A percentile compares a stretch with the other conserved stretches of the same genome.
Evolutionary conservation across 2,888 invertebrate genomes (phyloP).

Genomic region (Brenthis hecate): DNA sequence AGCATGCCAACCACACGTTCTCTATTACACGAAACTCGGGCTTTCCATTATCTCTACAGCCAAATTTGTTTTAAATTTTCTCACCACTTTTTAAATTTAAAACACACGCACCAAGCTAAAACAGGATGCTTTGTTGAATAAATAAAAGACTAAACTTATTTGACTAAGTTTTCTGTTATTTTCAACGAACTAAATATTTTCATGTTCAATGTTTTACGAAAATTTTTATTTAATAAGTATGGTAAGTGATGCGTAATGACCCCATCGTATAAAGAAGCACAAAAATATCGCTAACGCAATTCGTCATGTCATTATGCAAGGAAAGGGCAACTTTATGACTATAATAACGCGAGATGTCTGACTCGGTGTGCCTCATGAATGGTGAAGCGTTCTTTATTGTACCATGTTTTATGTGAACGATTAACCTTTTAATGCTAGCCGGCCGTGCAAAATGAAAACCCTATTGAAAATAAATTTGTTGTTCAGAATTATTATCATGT

Average conservation of each 20-base stretch:
- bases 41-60: conserved; percentile 75
- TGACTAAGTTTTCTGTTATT: not conserved
- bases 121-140: conserved; percentile 52
- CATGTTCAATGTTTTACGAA: conserved; percentile 42
- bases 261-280: conserved; percentile 74
- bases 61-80: conserved; percentile 72
- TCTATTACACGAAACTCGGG: conserved; percentile 73
- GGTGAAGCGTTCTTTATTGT: conserved; percentile 78
- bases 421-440: conserved; percentile 79
- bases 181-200: conserved; percentile 19
- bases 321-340: conserved; percentile 81
- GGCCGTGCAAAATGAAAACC: conserved; percentile 54
- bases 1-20: conserved; percentile 76
- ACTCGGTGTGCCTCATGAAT: conserved; percentile 74
- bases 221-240: conserved; percentile 50
- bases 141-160: conserved; percentile 39
- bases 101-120: conserved; percentile 51
- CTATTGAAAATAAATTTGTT: conserved; percentile 41
- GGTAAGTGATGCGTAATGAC: conserved; percentile 72
- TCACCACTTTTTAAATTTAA: conserved; percentile 62
- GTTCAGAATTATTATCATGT: conserved; percentile 22
- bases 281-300: conserved; percentile 79
- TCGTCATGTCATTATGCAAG: conserved; percentile 82
- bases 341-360: conserved; percentile 81
- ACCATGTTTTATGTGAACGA: conserved; percentile 79